Base-by-base conservation (phyloP, 2,113 vertebrate genomes). In the Junco hyemalis region DNA sequence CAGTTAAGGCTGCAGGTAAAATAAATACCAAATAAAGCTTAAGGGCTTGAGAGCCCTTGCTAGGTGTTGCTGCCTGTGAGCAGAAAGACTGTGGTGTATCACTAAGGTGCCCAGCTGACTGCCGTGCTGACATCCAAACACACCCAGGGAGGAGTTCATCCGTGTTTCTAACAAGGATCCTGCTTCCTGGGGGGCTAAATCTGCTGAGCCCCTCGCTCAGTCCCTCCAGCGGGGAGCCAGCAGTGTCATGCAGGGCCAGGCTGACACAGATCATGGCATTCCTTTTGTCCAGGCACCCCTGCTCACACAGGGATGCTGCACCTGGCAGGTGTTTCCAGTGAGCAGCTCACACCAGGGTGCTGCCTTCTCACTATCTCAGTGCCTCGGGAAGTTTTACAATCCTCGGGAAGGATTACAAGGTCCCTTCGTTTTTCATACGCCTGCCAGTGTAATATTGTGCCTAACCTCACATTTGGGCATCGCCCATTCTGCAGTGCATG, bases 141-240 rank as follows among this genome's bases (percentile, higher is more conserved):
- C 33, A 47, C 4, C 47, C 44, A 76, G 48, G 44, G 15, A 69
- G 26, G 40, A 86, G 22, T 5, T 9, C 53, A 13, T 29, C 44
- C 0, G 0, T 44, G 42, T 28, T 68, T 78, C 57, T 0, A 36
- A 51, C 0, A 0, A 59, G 28, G 48, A 40, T n/a, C 28, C 57
- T 7, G 4, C 28, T 72, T 50, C 78, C 61, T 13, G 6, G 19
- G 57, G 69, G 70, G 6, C 44, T 1, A 1, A 64, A 3, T 28
- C 15, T 6, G 11, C 56, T 0, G 0, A 74, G 53, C 35, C 44
- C 35, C 76, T 77, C 0, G 0, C 76, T 59, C 1, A 0, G 0
- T 23, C 17, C 26, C 44, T 70, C 56, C 74, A 8, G 4, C 12
- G 23, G 4, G 71, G 59, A 73, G 38, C 33, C 1, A 10, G 50